Conservation (phyloP, 2,113 vertebrate genomes). For the Ptychochromis oligacanthus region DNA sequence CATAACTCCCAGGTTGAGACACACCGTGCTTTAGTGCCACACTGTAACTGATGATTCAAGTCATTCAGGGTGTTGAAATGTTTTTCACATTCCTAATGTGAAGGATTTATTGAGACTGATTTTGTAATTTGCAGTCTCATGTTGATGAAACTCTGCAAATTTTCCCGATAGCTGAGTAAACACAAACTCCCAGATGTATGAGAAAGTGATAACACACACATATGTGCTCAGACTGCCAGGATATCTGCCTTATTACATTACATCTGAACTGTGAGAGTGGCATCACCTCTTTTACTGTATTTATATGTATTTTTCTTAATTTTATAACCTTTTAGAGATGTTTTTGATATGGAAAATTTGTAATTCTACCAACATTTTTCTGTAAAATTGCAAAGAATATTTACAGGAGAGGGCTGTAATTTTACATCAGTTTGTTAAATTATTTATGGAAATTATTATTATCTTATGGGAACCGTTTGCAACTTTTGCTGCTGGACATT, state of each 20-base stretch:
- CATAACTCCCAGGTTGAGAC: slow-evolving; percentile 38
- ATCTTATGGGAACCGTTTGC: not conserved
- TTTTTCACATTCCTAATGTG: slow-evolving; percentile 13
- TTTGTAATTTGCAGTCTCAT: slow-evolving; percentile 22
- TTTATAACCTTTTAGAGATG: accelerated
- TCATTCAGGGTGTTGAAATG: not conserved
- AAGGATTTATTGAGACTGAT: slow-evolving; percentile 12
- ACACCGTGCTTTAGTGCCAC: not conserved
- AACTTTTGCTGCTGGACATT: not conserved
- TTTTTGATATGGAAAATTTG: not conserved
- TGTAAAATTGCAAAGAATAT: not conserved
- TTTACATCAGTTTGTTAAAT: not conserved
- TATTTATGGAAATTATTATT: not conserved
- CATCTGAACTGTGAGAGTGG: not conserved
- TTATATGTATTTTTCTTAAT: not conserved
- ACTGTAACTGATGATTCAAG: not conserved
- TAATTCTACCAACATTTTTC: not conserved
- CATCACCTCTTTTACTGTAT: not conserved
- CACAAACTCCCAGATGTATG: slow-evolving; percentile 19
- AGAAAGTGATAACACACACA: slow-evolving; percentile 56
- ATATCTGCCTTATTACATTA: not conserved
- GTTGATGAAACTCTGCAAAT: not conserved
- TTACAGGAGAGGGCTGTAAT: not conserved
- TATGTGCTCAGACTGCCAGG: not conserved
- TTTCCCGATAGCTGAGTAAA: slow-evolving; percentile 29